Evolutionary conservation across 2,797 vertebrate genomes (phyloP).

Genomic region (Silurus aristotelis): DNA sequence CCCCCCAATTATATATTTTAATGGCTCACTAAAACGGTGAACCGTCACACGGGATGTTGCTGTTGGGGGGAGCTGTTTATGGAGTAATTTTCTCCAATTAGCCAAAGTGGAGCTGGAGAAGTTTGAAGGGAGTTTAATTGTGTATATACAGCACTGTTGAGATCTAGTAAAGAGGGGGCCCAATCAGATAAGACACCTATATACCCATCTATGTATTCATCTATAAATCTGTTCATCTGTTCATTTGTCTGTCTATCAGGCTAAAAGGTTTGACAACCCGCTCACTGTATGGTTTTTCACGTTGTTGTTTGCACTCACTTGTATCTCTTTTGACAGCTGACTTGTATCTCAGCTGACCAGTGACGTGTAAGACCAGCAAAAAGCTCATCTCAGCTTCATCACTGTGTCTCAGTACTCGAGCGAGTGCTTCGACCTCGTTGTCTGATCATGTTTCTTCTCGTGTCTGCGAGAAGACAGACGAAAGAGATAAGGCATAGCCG

Average conservation of each 20-base stretch:
- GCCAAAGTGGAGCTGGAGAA: slow-evolving; percentile 15
- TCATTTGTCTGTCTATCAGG: background rate
- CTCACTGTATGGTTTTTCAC: background rate
- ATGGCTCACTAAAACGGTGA: slow-evolving; percentile 39
- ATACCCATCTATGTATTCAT: background rate
- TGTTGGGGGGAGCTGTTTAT: slow-evolving; percentile 40
- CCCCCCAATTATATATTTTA: slow-evolving; percentile 41
- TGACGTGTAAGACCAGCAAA: slow-evolving; percentile 43
- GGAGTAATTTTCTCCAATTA: slow-evolving; percentile 50
- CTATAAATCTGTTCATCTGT: background rate
- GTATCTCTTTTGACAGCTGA: slow-evolving; percentile 34
- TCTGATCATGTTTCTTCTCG: slow-evolving; percentile 54
- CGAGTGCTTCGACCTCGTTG: slow-evolving; percentile 43
- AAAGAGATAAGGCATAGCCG: slow-evolving; percentile 45
- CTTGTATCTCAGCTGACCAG: slow-evolving; percentile 32
- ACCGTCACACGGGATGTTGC: slow-evolving; percentile 29
- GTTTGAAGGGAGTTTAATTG: slow-evolving; percentile 31
- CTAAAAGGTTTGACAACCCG: background rate
- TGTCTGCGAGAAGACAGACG: slow-evolving; percentile 30
- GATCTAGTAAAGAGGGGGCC: background rate
- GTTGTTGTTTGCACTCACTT: background rate
- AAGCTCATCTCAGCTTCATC: slow-evolving; percentile 39
- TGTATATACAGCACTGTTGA: background rate
- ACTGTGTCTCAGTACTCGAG: slow-evolving; percentile 42
- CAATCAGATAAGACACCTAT: background rate